Conservation (phyloP, 53 echinoderm and acorn worm genomes). For the Crossaster papposus region DNA sequence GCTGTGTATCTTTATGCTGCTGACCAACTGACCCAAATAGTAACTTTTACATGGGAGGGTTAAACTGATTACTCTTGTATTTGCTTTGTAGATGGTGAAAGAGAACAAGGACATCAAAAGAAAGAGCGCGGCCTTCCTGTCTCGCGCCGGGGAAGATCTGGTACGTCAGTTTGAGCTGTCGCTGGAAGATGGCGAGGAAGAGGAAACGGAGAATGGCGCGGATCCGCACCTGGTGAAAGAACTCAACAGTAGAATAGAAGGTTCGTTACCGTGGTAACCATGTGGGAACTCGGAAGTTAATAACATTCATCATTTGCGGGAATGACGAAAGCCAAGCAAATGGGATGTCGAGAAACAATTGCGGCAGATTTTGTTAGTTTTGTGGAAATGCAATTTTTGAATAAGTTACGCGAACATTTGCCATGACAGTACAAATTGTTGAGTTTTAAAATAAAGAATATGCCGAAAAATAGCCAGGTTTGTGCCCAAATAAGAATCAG, state of each 20-base stretch:
- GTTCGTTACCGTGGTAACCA: constrained; percentile 21
- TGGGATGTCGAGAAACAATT: too few relatives aligned
- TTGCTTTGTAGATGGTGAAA: constrained; percentile 79
- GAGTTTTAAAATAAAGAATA: too few relatives aligned
- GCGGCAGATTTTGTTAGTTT: too few relatives aligned
- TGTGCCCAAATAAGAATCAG: too few relatives aligned
- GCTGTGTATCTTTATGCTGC: too few relatives aligned
- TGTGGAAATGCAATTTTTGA: too few relatives aligned
- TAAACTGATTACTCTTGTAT: background rate
- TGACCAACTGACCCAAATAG: too few relatives aligned
- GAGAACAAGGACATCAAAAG: constrained; percentile 91
- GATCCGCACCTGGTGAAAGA: constrained; percentile 34
- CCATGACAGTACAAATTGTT: too few relatives aligned
- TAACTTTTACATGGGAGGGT: too few relatives aligned
- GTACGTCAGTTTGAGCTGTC: constrained; percentile 60
- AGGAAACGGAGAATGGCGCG: constrained; percentile 47
- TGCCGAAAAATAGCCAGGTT: too few relatives aligned
- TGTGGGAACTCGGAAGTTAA: background rate
- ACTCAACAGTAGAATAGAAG: constrained; percentile 45
- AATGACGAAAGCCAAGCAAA: background rate
- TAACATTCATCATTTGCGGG: background rate
- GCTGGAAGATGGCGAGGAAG: constrained; percentile 62
- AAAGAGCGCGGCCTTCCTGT: constrained; percentile 79
- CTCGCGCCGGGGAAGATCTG: constrained; percentile 66
- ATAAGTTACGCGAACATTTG: too few relatives aligned